These are phyloP conservation scores for Eupleurogrammus muticus DNA, from an alignment of 2,797 vertebrate species.

Conservation along the genomic window DNA sequence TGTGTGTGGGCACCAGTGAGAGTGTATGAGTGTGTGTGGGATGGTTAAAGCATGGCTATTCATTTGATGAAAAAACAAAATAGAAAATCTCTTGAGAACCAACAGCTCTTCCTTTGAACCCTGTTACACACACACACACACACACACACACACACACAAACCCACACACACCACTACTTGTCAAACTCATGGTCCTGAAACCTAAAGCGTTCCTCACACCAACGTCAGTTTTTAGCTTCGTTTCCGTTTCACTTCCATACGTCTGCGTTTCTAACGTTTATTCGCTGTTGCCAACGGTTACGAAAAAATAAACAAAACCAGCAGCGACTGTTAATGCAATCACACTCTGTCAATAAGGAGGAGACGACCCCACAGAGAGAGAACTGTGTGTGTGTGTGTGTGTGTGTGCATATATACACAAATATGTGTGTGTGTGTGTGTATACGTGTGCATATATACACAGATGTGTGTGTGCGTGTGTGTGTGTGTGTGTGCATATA, in stretches of 20 bases:
- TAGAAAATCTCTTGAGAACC: constrained; percentile 73
- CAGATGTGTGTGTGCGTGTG: no score
- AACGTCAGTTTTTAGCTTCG: constrained; percentile 14
- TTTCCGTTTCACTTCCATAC: constrained; percentile 33
- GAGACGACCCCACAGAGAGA: constrained; percentile 11
- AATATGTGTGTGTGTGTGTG: no score
- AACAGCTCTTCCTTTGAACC: constrained; percentile 61
- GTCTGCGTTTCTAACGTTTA: not conserved
- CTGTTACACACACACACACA: constrained; percentile 54
- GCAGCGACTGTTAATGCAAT: constrained; percentile 49
- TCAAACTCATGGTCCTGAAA: constrained; percentile 21
- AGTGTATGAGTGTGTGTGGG: constrained; percentile 51
- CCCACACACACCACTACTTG: constrained; percentile 38
- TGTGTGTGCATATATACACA: no score
- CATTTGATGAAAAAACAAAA: constrained; percentile 76
- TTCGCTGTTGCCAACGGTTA: not conserved
- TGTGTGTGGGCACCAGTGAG: constrained; percentile 1
- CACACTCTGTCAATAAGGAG: constrained; percentile 22
- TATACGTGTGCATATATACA: no score
- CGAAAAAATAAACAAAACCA: constrained; percentile 35
- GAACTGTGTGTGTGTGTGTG: constrained; percentile 17
- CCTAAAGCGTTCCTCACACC: constrained; percentile 1
- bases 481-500: no score
- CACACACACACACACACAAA: constrained; percentile 30
- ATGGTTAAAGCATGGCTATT: constrained; percentile 70